These are phyloP conservation scores for Thalpophila matura DNA, from an alignment of 2,888 invertebrate genomes.

Conservation along the genomic window DNA sequence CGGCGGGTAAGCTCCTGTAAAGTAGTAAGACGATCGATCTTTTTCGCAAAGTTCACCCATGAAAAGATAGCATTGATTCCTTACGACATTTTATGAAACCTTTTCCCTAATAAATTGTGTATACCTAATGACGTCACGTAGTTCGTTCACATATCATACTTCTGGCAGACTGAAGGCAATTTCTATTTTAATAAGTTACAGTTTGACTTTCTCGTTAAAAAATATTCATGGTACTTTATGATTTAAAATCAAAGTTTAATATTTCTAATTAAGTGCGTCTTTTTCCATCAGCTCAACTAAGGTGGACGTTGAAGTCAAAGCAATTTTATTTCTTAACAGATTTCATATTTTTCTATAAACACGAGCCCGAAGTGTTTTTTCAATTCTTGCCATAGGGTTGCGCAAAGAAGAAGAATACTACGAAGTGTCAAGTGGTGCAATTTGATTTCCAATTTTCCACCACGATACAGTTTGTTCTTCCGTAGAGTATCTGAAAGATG, in stretches of 20 bases:
- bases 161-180: not conserved
- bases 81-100: constrained; percentile 1
- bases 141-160: not conserved
- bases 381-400: not conserved
- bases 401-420: constrained; percentile 2
- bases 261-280: constrained; percentile 1
- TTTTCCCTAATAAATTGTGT: not conserved
- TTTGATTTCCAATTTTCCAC: not conserved
- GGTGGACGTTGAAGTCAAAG: not conserved
- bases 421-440: constrained; percentile 14
- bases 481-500: not conserved
- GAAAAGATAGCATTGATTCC: constrained; percentile 8
- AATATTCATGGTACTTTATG: not conserved
- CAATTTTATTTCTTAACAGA: not conserved
- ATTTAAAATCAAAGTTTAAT: constrained; percentile 14
- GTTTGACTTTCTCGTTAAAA: not conserved
- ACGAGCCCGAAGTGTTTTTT: not conserved
- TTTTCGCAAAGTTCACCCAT: constrained; percentile 22
- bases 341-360: constrained; percentile 23
- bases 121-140: not conserved
- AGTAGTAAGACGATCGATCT: constrained; percentile 18
- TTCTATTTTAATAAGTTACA: not conserved
- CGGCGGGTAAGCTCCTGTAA: constrained; percentile 35
- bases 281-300: constrained; percentile 7
- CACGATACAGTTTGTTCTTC: not conserved